These are phyloP conservation scores for Lagorchestes hirsutus DNA, from an alignment of 2,797 vertebrate species.

Conservation along the genomic window DNA sequence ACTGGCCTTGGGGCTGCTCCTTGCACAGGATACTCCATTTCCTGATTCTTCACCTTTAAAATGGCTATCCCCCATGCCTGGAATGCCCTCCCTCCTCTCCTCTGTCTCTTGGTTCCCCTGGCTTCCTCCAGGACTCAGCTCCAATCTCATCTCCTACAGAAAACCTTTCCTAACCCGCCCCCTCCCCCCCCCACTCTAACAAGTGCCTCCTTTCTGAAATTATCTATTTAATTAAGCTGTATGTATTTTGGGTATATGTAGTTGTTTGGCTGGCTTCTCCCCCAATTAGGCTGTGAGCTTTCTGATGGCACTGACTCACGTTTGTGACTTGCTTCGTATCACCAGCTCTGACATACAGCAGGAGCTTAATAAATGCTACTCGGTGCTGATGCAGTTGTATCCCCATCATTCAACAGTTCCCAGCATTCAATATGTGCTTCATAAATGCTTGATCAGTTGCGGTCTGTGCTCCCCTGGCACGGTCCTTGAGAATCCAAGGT, in stretches of 20 bases:
- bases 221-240: background rate
- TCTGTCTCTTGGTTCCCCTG: background rate
- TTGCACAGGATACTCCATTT: too few relatives aligned
- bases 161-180: background rate
- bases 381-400: background rate
- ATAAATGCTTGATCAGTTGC: background rate
- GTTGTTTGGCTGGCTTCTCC: background rate
- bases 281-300: background rate
- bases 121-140: background rate
- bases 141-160: background rate
- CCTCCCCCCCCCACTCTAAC: background rate
- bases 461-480: background rate
- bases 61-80: background rate
- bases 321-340: background rate
- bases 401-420: background rate
- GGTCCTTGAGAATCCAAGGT: background rate
- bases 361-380: background rate
- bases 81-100: background rate
- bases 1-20: conserved; percentile 5
- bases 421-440: background rate
- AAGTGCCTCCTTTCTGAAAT: background rate
- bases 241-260: background rate
- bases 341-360: background rate
- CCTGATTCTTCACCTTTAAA: background rate
- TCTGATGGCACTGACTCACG: background rate